phyloP scores from a whole-genome alignment of 23 tunicate species.

The Halocynthia roretzi region DNA sequence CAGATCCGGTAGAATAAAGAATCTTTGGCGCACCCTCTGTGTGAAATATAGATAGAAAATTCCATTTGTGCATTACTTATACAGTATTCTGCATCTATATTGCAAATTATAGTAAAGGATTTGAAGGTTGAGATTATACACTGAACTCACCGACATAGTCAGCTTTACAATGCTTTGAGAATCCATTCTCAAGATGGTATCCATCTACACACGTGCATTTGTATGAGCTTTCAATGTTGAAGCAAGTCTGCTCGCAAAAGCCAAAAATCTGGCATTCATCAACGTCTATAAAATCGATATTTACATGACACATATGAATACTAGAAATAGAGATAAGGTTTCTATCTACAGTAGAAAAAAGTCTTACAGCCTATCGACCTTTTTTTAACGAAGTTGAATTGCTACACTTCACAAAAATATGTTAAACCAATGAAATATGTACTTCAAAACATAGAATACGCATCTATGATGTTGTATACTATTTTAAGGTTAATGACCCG shows the following conservation, averaged over 20 bases:
- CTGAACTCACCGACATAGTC: constrained; percentile 7
- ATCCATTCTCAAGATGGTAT: constrained; percentile 30
- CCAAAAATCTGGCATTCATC: constrained; percentile 73
- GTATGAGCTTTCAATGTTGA: constrained; percentile 46
- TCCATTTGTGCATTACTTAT: neutral
- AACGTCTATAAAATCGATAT: constrained; percentile 40
- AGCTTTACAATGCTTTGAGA: constrained; percentile 31
- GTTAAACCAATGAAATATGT: no score
- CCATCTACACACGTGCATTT: constrained; percentile 71
- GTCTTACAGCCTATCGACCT: no score
- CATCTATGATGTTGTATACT: no score
- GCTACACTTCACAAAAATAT: no score
- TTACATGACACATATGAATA: neutral
- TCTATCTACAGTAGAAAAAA: no score
- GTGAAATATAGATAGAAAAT: neutral
- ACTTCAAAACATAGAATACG: no score
- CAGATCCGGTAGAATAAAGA: constrained; percentile 37
- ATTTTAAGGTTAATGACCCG: no score
- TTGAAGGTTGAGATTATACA: no score
- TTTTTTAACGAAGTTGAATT: no score
- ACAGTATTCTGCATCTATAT: neutral
- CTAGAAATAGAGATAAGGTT: no score
- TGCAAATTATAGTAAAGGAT: neutral
- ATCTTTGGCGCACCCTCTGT: constrained; percentile 58
- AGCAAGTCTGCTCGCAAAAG: constrained; percentile 63